Conservation (phyloP, 2,113 vertebrate species). For the Apodemus speciosus region DNA sequence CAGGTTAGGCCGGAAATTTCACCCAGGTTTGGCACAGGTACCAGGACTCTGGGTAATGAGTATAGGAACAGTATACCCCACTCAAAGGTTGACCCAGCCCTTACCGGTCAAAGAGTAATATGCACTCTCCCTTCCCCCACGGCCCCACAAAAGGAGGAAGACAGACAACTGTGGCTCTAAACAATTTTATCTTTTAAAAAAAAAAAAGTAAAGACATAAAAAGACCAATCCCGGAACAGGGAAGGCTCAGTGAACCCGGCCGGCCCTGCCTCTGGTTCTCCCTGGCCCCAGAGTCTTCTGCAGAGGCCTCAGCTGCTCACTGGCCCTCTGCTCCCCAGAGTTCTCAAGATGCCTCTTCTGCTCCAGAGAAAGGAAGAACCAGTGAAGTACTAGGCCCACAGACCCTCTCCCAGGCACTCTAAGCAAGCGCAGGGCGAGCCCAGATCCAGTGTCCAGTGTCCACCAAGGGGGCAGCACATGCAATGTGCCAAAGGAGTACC, state of each 20-base stretch:
- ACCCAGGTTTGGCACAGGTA: neutral
- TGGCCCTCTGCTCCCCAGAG: slow-evolving; percentile 14
- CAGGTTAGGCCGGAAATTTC: neutral
- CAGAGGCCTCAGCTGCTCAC: neutral
- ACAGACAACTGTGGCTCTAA: slow-evolving; percentile 39
- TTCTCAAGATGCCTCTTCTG: neutral
- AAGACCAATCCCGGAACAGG: neutral
- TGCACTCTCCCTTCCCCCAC: neutral
- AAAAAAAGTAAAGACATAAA: neutral
- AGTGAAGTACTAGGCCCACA: neutral
- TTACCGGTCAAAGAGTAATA: neutral
- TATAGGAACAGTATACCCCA: neutral
- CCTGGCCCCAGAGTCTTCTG: slow-evolving; percentile 38
- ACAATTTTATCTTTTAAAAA: slow-evolving; percentile 72
- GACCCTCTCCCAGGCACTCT: slow-evolving; percentile 42
- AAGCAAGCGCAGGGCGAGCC: slow-evolving; percentile 55
- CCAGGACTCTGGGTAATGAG: neutral
- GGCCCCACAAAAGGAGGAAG: slow-evolving; percentile 33
- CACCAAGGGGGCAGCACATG: slow-evolving; percentile 62
- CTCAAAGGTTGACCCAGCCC: neutral
- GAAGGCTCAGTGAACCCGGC: slow-evolving; percentile 56
- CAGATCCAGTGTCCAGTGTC: slow-evolving; percentile 51
- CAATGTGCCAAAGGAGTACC: slow-evolving; percentile 52
- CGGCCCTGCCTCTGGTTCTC: slow-evolving; percentile 50
- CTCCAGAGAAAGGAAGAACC: slow-evolving; percentile 44